phyloP scores from a whole-genome alignment of 2,113 vertebrate genomes.

The Oreochromis tanganicae region DNA sequence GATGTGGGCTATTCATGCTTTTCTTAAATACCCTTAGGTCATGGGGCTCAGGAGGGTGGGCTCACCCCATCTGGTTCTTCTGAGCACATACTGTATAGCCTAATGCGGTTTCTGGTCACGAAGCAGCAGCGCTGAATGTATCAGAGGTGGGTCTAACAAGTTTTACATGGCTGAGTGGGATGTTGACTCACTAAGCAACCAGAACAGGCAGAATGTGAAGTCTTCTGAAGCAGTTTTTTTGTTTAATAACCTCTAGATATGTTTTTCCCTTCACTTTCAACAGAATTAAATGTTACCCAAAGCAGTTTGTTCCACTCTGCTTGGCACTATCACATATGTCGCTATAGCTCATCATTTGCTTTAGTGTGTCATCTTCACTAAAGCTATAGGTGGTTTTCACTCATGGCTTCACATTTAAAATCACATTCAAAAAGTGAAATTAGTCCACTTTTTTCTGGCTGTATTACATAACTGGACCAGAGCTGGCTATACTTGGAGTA shows the following conservation, averaged over 20 bases:
- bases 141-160: neutral
- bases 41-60: neutral
- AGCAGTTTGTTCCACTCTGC: neutral
- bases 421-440: neutral
- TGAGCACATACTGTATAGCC: neutral
- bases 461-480: neutral
- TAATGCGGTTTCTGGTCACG: conserved; percentile 3
- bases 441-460: neutral
- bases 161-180: neutral
- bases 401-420: neutral
- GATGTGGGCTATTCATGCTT: neutral
- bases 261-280: neutral
- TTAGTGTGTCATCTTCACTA: neutral
- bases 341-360: neutral
- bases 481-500: neutral
- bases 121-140: neutral
- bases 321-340: neutral
- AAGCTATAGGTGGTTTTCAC: neutral
- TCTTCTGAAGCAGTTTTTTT: neutral
- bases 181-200: neutral
- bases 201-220: neutral
- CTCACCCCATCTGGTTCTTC: conserved; percentile 8
- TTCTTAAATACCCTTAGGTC: neutral
- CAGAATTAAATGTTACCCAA: neutral
- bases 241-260: neutral